Evolutionary conservation across 1,140 invertebrate species (phyloP).

Genomic region (Teleogryllus occipitalis): DNA sequence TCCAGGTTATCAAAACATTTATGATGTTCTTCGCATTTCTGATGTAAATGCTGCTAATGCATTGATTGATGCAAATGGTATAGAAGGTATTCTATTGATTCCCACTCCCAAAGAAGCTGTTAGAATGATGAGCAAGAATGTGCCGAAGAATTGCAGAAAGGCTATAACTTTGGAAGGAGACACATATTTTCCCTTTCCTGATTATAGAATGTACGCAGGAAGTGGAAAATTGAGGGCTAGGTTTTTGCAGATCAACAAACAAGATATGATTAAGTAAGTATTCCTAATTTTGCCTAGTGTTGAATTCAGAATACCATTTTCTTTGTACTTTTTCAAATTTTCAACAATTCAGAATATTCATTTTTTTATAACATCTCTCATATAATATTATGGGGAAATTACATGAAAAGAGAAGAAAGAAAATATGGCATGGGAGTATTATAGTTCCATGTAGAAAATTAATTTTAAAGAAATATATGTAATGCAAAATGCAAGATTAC

Average conservation of each 20-base stretch:
- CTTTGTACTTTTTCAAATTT: too few relatives aligned
- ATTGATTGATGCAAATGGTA: slow-evolving; percentile 68
- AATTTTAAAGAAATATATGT: too few relatives aligned
- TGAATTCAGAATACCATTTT: too few relatives aligned
- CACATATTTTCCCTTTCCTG: slow-evolving; percentile 53
- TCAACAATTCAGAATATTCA: too few relatives aligned
- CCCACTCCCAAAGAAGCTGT: slow-evolving; percentile 52
- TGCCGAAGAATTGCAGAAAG: slow-evolving; percentile 54
- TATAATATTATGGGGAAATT: too few relatives aligned
- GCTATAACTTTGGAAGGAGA: slow-evolving; percentile 53
- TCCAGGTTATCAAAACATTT: slow-evolving; percentile 46
- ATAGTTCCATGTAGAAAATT: too few relatives aligned
- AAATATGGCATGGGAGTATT: too few relatives aligned
- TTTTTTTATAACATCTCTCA: too few relatives aligned
- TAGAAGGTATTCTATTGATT: slow-evolving; percentile 63
- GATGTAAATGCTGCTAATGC: slow-evolving; percentile 74
- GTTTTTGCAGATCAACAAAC: slow-evolving; percentile 24
- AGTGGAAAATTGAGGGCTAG: slow-evolving; percentile 14
- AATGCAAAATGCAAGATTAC: too few relatives aligned
- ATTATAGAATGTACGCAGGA: slow-evolving; percentile 54
- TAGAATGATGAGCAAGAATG: slow-evolving; percentile 50
- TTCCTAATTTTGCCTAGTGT: background rate
- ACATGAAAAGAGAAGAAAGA: too few relatives aligned
- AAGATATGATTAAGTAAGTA: slow-evolving; percentile 22
- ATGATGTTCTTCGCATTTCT: slow-evolving; percentile 59